Evolutionary conservation across 2,888 invertebrate species (phyloP).

Genomic region (Philonicus albiceps): DNA sequence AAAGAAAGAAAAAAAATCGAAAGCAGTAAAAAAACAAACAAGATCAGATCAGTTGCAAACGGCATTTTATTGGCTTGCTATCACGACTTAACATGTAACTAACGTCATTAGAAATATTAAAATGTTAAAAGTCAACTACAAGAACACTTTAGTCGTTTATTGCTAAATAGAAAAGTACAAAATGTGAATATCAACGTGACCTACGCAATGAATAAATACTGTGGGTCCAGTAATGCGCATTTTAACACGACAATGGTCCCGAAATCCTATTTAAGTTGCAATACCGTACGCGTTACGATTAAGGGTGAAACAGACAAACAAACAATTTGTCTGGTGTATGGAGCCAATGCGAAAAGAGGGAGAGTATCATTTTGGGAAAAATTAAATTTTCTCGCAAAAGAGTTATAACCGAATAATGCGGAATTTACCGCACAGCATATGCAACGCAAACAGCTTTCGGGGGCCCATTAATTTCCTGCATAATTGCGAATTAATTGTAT

Average conservation of each 20-base stretch:
- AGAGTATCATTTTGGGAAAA: slow-evolving; percentile 20
- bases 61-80: slow-evolving; percentile 7
- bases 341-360: slow-evolving; percentile 1
- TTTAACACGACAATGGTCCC: slow-evolving; percentile 26
- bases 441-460: slow-evolving; percentile 36
- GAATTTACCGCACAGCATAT: slow-evolving; percentile 25
- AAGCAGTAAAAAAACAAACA: not conserved
- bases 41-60: slow-evolving; percentile 1
- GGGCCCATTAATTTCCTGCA: slow-evolving; percentile 32
- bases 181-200: slow-evolving; percentile 24
- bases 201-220: slow-evolving; percentile 26
- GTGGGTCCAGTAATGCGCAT: not conserved
- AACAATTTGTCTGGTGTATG: slow-evolving; percentile 14
- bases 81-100: slow-evolving; percentile 37
- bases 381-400: not conserved
- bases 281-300: not conserved
- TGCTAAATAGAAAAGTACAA: slow-evolving; percentile 30
- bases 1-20: no score
- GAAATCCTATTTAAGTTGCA: slow-evolving; percentile 3
- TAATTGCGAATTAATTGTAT: slow-evolving; percentile 38
- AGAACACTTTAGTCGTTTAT: slow-evolving; percentile 32
- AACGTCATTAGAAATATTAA: slow-evolving; percentile 26
- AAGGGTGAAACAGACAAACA: not conserved
- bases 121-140: slow-evolving; percentile 24
- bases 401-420: slow-evolving; percentile 7